Conservation (phyloP, 2,113 vertebrate genomes). For the Gavia stellata region DNA sequence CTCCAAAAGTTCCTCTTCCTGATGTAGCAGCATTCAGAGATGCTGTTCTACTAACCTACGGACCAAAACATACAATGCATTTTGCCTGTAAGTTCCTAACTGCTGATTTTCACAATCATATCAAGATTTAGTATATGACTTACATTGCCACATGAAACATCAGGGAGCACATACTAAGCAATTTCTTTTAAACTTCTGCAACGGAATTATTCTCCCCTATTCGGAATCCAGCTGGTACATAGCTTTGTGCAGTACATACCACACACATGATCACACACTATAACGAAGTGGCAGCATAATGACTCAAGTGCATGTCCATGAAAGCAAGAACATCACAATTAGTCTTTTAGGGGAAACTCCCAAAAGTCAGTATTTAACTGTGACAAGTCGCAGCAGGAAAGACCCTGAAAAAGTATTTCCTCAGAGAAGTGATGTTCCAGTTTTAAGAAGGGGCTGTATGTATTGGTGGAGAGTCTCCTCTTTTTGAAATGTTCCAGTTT, state of each 20-base stretch:
- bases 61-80: not conserved
- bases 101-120: not conserved
- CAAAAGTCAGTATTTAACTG: not conserved
- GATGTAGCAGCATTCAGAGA: not conserved
- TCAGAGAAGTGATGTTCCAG: not conserved
- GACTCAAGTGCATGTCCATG: not conserved
- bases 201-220: not conserved
- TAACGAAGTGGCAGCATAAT: not conserved
- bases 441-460: not conserved
- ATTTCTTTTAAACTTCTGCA: not conserved
- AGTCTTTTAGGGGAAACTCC: not conserved
- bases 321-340: not conserved
- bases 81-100: not conserved
- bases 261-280: not conserved
- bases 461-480: not conserved
- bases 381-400: not conserved
- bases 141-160: not conserved
- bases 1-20: not conserved
- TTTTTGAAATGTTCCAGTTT: not conserved
- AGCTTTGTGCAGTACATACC: not conserved
- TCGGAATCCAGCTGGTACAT: not conserved
- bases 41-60: not conserved
- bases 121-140: not conserved
- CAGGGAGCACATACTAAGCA: not conserved
- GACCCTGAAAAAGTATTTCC: not conserved